These are phyloP conservation scores for Acanthosepion esculentum DNA, from an alignment of 2,888 invertebrate genomes.

Conservation along the genomic window DNA sequence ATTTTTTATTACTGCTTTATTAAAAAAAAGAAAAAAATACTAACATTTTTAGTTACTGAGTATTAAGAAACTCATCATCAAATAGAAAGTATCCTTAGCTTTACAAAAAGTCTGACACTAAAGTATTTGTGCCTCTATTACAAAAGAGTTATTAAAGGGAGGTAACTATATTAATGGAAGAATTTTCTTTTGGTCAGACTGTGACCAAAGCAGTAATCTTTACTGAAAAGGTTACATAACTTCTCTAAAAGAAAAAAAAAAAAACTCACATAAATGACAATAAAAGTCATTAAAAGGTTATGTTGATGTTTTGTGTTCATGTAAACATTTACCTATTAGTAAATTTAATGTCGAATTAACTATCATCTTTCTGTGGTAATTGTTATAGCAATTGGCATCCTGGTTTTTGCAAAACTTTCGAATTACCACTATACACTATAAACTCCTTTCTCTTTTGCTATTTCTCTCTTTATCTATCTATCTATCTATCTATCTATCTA, in stretches of 20 bases:
- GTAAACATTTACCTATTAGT: neutral
- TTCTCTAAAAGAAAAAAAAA: neutral
- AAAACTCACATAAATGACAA: neutral
- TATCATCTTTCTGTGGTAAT: neutral
- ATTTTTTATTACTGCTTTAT: too few species aligned
- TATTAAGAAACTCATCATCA: too few species aligned
- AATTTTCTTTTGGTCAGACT: neutral
- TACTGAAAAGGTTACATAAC: neutral
- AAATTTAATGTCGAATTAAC: neutral
- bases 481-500: too few species aligned
- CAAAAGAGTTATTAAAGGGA: neutral
- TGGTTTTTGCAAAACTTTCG: too few species aligned
- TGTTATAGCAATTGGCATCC: neutral
- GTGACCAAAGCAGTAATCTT: neutral
- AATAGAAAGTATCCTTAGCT: too few species aligned
- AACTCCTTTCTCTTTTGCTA: too few species aligned
- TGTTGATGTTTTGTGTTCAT: neutral
- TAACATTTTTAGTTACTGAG: too few species aligned
- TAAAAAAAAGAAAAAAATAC: too few species aligned
- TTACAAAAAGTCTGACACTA: too few species aligned
- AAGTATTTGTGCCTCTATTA: neutral
- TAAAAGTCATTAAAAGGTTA: neutral
- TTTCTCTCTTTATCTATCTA: too few species aligned
- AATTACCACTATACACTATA: too few species aligned
- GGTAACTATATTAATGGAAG: neutral